Base-by-base conservation (phyloP, 2,113 vertebrate species). In the Oplegnathus fasciatus region DNA sequence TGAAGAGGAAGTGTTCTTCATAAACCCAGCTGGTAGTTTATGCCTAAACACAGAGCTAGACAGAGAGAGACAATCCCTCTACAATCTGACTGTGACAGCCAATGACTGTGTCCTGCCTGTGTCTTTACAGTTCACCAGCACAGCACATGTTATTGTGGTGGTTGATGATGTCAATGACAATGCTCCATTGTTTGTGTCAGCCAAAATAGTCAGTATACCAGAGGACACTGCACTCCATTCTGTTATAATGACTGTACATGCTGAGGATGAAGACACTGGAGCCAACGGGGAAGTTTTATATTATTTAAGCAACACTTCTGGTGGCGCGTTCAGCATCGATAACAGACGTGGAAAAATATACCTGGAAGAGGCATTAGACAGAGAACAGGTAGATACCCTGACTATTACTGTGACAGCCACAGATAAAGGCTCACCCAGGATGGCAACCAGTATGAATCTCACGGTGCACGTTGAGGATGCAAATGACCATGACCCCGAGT, bases 141-240 rank as follows among this genome's bases (percentile, higher is more conserved):
- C 92, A 6, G 85, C 86, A 0, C 50, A 28, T 46, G 81, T 95
- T 18, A 64, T 66, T 9, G 55, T 96, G 60, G 48, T 85, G 10
- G 85, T 93, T n/a, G 71, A 87, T 20, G 95, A 96, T 67, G 82
- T 95, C 66, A 96, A 96, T 30, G 96, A 96, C 89, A 96, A 96
- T 32, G 75, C 92, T 9, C 96, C 96, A 0, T 8, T 78, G 62
- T 95, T 96, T 72, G 77, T 85, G 46, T 94, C 94, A 32, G 72
- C 79, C 15, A 46, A 34, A 37, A 89, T 54, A 40, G 70, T 93
- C 60, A 30, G n/a, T 15, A 42, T 95, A 84, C 85, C 88, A 34
- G 96, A 96, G 65, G 93, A 96, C 67, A 66, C 89, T 26, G 76
- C 85, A 2, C 67, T 91, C 55, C 85, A 91, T 77, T 89, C 93